These are phyloP conservation scores for Bombycilla garrulus DNA, from an alignment of 2,113 vertebrate species.

Conservation along the genomic window DNA sequence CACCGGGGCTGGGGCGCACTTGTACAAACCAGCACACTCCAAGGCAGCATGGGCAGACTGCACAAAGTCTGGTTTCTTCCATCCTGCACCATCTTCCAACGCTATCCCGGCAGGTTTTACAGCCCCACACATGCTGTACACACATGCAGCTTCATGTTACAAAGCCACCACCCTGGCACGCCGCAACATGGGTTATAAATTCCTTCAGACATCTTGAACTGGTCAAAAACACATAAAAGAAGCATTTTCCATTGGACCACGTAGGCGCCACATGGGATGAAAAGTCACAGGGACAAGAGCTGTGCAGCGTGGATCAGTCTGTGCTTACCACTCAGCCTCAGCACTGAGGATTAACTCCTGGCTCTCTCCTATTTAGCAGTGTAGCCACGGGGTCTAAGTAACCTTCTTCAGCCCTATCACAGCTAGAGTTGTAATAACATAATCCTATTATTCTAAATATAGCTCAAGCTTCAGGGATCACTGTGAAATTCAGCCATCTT, in stretches of 20 bases:
- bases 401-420: background rate
- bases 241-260: background rate
- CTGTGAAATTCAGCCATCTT: constrained; percentile 2
- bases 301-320: background rate
- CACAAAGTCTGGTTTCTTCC: background rate
- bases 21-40: background rate
- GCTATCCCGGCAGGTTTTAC: background rate
- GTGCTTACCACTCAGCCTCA: background rate
- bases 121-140: background rate
- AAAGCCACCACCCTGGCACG: background rate
- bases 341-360: background rate
- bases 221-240: background rate
- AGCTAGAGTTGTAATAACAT: background rate
- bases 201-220: background rate
- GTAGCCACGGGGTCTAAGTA: background rate
- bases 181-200: background rate
- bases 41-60: background rate
- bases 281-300: background rate
- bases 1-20: background rate
- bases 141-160: background rate
- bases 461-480: background rate
- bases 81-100: background rate
- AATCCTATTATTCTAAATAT: constrained; percentile 27
- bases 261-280: background rate
- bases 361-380: background rate